Base-by-base conservation (phyloP, 2,113 vertebrate genomes). In the Emydocephalus ijimae region DNA sequence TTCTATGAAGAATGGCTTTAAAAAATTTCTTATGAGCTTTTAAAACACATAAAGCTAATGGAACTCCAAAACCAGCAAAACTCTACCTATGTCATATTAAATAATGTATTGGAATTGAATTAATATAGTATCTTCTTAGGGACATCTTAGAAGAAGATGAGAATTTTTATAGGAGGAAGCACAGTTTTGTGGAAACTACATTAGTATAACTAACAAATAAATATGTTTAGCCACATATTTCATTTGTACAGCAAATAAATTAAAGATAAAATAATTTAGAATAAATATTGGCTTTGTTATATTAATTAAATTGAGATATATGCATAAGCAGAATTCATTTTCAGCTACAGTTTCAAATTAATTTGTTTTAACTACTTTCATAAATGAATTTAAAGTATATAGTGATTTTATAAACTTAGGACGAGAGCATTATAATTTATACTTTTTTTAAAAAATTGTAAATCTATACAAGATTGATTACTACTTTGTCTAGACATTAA, bases 131-230 rank as follows among this genome's bases (percentile, higher is more conserved):
- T 93, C 87, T 57, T 85, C 61, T 85, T 52, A 12, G 50, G 2
- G 50, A 52, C 50, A 52, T 52, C 50, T 52, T 52, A 12, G 10
- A 52, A 52, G 50, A 52, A 52, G 2, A 52, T 52, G 10, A 52
- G 10, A 52, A 52, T 52, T 94, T 89, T 91, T 52, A 29, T 59
- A 74, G 15, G 48, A 39, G 43, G 9, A 90, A 74, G 48, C 20
- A 12, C 29, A 56, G 43, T 93, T 26, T 52, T n/a, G 89, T 14
- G 91, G 90, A 92, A 55, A 18, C 91, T 91, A 56, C 93, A 92
- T 2, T 94, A 95, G 90, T 90, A 92, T 74, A 93, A 86, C 91
- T 91, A 94, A 91, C 21, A 91, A 56, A 91, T 92, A 86, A 95
- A 20, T 89, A 94, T 95, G 88, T 26, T 93, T 57, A 94, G 24